phyloP scores from a whole-genome alignment of 2,113 vertebrate genomes.

The Oncorhynchus kisutch region DNA sequence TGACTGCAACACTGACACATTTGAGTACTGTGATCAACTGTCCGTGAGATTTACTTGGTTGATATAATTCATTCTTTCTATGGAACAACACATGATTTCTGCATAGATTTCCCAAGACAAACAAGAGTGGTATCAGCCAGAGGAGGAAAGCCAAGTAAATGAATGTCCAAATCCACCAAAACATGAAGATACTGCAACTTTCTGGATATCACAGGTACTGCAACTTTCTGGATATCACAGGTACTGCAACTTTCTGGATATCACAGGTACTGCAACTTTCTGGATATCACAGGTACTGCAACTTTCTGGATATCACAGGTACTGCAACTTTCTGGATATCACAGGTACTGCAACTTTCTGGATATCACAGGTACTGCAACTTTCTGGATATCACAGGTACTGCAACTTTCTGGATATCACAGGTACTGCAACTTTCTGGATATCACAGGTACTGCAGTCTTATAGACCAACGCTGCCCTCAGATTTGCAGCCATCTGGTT shows the following conservation, averaged over 20 bases:
- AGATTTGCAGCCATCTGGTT: not conserved
- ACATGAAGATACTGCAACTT: constrained; percentile 24
- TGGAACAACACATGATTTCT: too few species aligned
- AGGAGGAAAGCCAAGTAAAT: not conserved
- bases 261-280: not conserved
- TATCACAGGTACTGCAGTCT: not conserved
- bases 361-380: not conserved
- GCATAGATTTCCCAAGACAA: too few species aligned
- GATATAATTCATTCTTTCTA: too few species aligned
- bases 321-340: not conserved
- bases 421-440: constrained; percentile 32
- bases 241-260: not conserved
- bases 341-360: not conserved
- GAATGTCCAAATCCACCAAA: not conserved
- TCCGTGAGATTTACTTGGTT: too few species aligned
- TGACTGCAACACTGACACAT: too few species aligned
- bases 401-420: not conserved
- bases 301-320: not conserved
- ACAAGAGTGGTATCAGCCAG: too few species aligned
- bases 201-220: constrained; percentile 31
- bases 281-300: not conserved
- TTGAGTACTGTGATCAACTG: too few species aligned
- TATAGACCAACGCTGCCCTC: not conserved
- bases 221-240: not conserved
- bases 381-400: not conserved